These are phyloP conservation scores for Tachina grossa DNA, from an alignment of 2,888 invertebrate genomes.

Conservation along the genomic window DNA sequence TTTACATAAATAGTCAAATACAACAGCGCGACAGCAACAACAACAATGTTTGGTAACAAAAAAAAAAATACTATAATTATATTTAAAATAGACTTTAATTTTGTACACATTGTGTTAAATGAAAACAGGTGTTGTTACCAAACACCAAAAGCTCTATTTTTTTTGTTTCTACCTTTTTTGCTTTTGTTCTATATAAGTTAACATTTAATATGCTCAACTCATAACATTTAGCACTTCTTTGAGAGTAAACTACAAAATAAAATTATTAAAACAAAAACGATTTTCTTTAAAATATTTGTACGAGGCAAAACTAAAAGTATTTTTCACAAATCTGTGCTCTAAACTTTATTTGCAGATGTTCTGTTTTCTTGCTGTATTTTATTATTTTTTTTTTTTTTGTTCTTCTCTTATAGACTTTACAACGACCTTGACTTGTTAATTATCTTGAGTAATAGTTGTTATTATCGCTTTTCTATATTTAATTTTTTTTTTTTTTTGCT, in stretches of 20 bases:
- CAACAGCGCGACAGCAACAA: constrained; percentile 3
- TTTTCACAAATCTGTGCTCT: constrained; percentile 30
- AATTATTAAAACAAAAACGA: constrained; percentile 13
- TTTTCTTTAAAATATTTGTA: constrained; percentile 22
- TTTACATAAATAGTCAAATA: constrained; percentile 57
- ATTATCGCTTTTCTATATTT: constrained; percentile 30
- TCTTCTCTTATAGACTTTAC: constrained; percentile 58
- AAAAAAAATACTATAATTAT: constrained; percentile 48
- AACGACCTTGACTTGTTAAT: constrained; percentile 81
- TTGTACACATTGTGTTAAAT: constrained; percentile 58
- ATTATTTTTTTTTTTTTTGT: constrained; percentile 19
- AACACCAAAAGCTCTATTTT: constrained; percentile 55
- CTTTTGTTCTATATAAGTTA: constrained; percentile 68
- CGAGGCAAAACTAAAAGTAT: background rate
- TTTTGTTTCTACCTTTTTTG: constrained; percentile 16
- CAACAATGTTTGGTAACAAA: constrained; percentile 10
- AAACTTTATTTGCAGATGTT: constrained; percentile 65
- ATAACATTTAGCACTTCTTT: constrained; percentile 62
- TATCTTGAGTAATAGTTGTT: constrained; percentile 62
- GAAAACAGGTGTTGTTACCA: constrained; percentile 64
- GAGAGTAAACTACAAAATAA: constrained; percentile 16
- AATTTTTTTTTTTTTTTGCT: constrained; percentile 21
- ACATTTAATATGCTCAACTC: constrained; percentile 52
- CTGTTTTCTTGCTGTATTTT: constrained; percentile 21
- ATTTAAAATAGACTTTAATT: constrained; percentile 61